These are phyloP conservation scores for Thalassaphorura encarpata DNA, from an alignment of 1,140 invertebrate species.

Conservation along the genomic window DNA sequence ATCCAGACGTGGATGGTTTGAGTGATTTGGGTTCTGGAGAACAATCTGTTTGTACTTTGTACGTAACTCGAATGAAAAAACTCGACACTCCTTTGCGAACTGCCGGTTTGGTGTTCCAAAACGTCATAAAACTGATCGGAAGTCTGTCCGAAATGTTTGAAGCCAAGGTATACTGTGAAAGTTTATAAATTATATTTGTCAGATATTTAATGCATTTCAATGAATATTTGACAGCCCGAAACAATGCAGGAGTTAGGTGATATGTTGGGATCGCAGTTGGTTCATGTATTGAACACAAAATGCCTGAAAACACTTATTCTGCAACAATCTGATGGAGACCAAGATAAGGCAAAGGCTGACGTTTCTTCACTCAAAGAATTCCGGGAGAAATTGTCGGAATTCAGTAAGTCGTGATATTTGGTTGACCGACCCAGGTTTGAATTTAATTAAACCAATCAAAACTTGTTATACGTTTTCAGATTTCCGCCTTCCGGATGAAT, in stretches of 20 bases:
- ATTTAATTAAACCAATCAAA: too few relatives aligned
- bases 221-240: slow-evolving; percentile 1
- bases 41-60: too few relatives aligned
- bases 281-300: slow-evolving; percentile 13
- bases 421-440: too few relatives aligned
- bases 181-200: slow-evolving; percentile 3
- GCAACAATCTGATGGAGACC: slow-evolving; percentile 19
- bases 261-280: slow-evolving; percentile 9
- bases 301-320: slow-evolving; percentile 24
- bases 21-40: too few relatives aligned
- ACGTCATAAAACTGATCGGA: slow-evolving; percentile 2
- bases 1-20: too few relatives aligned
- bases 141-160: slow-evolving; percentile 3
- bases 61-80: slow-evolving; percentile 1
- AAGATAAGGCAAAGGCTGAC: slow-evolving; percentile 14
- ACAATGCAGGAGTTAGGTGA: slow-evolving; percentile 7
- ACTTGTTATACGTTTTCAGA: slow-evolving; percentile 15
- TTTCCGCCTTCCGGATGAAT: slow-evolving; percentile 38
- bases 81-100: slow-evolving; percentile 1
- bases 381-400: background rate
- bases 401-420: background rate
- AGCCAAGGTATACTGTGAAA: background rate
- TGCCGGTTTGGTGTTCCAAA: slow-evolving; percentile 3
- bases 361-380: slow-evolving; percentile 1
- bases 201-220: background rate